These are phyloP conservation scores for Paramormyrops hopkinsi DNA, from an alignment of 2,797 vertebrate genomes.

Conservation along the genomic window DNA sequence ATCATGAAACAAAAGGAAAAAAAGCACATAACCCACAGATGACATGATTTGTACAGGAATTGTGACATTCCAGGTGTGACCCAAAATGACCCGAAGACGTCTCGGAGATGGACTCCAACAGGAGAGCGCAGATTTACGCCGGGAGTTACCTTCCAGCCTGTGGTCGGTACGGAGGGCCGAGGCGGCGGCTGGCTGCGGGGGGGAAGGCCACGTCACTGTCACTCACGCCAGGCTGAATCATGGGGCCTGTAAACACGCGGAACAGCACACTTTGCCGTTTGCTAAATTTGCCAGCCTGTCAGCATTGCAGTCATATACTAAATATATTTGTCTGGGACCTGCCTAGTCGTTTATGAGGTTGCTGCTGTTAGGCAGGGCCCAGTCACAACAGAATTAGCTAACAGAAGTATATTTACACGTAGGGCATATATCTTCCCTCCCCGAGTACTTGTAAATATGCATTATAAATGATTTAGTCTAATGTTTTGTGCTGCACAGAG, in stretches of 20 bases:
- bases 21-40: background rate
- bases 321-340: slow-evolving; percentile 6
- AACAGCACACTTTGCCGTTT: background rate
- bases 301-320: slow-evolving; percentile 1
- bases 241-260: background rate
- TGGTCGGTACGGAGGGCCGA: background rate
- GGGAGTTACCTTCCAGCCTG: background rate
- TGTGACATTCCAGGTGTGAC: background rate
- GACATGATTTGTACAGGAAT: background rate
- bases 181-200: background rate
- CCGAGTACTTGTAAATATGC: background rate
- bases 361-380: background rate
- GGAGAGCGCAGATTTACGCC: background rate
- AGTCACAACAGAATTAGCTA: background rate
- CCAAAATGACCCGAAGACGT: background rate
- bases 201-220: background rate
- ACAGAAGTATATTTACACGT: background rate
- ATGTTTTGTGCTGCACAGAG: background rate
- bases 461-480: slow-evolving; percentile 6
- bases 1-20: background rate
- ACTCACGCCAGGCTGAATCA: background rate
- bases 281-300: background rate
- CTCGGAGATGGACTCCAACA: background rate
- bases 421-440: background rate
- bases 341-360: background rate